Base-by-base conservation (phyloP, 2,888 invertebrate genomes). In the Melanophora roralis region DNA sequence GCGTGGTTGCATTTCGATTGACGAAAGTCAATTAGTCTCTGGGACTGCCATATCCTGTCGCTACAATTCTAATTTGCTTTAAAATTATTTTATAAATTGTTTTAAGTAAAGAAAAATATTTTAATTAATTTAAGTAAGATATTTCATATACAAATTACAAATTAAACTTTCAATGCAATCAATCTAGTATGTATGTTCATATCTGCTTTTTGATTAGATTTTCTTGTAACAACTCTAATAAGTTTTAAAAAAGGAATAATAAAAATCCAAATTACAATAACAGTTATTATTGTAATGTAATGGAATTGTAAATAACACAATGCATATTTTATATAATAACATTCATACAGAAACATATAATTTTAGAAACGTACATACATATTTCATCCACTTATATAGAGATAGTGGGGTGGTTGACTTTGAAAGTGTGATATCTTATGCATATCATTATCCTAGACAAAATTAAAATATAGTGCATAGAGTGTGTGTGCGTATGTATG, bases 241-340 rank as follows among this genome's bases (percentile, higher is more conserved):
- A 14, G 8, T 36, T 49, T 43, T 34, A 27, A 38, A 64, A 16
- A 36, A 19, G 11, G n/a, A 60, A 62, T 45, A 60, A 57, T 23
- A 53, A 12, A 16, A 40, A 45, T 60, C 11, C 43, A 43, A 49
- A 74, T 21, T 51, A 67, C 49, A 57, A 57, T 43, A 62, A 64
- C 65, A 21, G 49, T 45, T 73, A 49, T 73, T 73, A 59, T 60
- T 72, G 65, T 49, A 64, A 78, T 81, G 55, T 75, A 81, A 81
- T 75, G 72, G 68, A 75, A 59, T 78, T 81, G 74, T 72, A 81
- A 81, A 81, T 78, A 72, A 64, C 74, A 75, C 69, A 81, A 65
- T n/a, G n/a, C n/a, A n/a, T 65, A 75, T 78, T 69, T 43, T 40
- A 62, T 55, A 71, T 60, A 65, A 57, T 55, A 55, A 53, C 45